A percentile compares a stretch with the other conserved stretches of the same genome.
Evolutionary conservation across 2,113 vertebrate species (phyloP).

Genomic region (Gracilinanus agilis): DNA sequence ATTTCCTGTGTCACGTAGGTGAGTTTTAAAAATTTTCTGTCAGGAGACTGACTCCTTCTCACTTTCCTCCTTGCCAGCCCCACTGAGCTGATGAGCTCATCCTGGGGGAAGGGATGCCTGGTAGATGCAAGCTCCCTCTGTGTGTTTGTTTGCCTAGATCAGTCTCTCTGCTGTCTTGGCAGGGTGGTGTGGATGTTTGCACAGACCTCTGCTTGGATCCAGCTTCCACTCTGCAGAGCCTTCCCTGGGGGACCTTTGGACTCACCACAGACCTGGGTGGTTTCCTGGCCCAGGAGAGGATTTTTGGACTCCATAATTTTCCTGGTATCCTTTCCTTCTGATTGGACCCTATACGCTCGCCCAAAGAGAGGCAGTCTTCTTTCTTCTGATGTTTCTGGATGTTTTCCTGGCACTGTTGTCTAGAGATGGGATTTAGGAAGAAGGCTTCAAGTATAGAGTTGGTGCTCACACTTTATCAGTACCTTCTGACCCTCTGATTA

Average conservation of each 20-base stretch:
- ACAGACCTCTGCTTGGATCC: background rate
- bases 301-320: background rate
- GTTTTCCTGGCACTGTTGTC: background rate
- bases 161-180: background rate
- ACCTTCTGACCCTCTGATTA: background rate
- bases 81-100: background rate
- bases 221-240: background rate
- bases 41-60: background rate
- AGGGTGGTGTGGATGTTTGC: background rate
- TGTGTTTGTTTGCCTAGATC: background rate
- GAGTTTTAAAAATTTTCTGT: background rate
- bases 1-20: background rate
- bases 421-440: background rate
- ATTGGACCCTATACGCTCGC: background rate
- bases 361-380: background rate
- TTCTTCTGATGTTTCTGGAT: background rate
- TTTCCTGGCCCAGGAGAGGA: background rate
- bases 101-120: background rate
- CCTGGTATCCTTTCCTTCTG: background rate
- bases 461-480: background rate
- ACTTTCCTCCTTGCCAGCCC: background rate
- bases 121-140: background rate
- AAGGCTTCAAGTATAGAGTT: background rate
- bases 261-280: background rate
- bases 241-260: background rate